Base-by-base conservation (phyloP, 2,888 invertebrate genomes). In the Bedellia somnulentella region DNA sequence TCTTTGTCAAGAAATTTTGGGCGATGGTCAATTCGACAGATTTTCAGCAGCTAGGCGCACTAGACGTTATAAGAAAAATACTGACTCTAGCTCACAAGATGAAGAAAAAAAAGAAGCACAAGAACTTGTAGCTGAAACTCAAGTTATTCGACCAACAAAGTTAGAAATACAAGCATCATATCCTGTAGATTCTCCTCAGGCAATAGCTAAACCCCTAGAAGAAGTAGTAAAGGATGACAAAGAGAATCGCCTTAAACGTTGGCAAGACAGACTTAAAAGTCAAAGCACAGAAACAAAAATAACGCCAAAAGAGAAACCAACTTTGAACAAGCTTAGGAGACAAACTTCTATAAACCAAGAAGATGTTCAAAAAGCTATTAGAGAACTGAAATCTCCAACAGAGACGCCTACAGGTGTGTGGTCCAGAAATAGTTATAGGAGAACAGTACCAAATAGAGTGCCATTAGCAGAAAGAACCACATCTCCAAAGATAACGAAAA, bases 21-120 rank as follows among this genome's bases (percentile, higher is more conserved):
- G 86, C 1, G 85, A 84, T 47, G 89, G 89, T 2, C 87, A 89
- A 43, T 93, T 93, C 40, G 91, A 93, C 51, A 78, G 93, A 41
- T 89, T 87, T 48, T 89, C 92, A 1, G 83, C 88, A 3, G 82
- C 89, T 0, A 78, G 93, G 41, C 77, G 91, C 41, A 93, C 93
- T 1, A 79, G 92, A 35, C 75, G 93, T 24, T 91, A 90, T 45
- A 89, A 89, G 45, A 70, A 83, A 17, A 79, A 76, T 27, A 73
- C 81, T 9, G 82, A 85, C 44, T 62, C 73, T 5, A 79, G 78
- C 47, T 78, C 78, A 14, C 78, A 77, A 6, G 79, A 80, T 39
- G 80, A 82, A 42, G 79, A 80, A 30, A 71, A 70, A 47, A 58
- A 75, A 2, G 71, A 73, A 2, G 51, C 55, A 14, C 50, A 63